These are phyloP conservation scores for Nematolebias whitei DNA, from an alignment of 2,113 vertebrate species.

Conservation along the genomic window DNA sequence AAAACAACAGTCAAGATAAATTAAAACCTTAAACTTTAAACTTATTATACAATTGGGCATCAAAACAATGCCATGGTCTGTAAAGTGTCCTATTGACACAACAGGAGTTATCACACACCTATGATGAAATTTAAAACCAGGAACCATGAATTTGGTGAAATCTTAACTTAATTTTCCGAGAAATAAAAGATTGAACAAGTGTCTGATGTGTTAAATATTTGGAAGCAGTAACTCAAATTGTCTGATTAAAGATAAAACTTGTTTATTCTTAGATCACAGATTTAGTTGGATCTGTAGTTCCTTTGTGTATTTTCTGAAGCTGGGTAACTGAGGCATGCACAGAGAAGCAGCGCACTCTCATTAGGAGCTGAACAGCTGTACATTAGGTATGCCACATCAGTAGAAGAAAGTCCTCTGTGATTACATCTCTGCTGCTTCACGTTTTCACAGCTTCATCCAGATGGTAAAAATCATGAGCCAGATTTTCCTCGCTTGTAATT, in stretches of 20 bases:
- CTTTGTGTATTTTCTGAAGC: neutral
- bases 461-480: conserved; percentile 19
- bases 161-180: neutral
- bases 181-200: no score
- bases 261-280: neutral
- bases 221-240: no score
- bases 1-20: no score
- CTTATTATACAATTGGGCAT: no score
- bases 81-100: no score
- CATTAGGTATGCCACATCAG: conserved; percentile 35
- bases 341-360: neutral
- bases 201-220: no score
- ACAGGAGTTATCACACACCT: no score
- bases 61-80: no score
- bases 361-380: conserved; percentile 43
- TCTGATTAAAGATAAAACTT: neutral
- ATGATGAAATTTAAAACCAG: no score
- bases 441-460: neutral
- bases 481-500: conserved; percentile 40
- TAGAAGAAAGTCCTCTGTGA: conserved; percentile 39
- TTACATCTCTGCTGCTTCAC: conserved; percentile 37
- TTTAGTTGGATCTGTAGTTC: neutral
- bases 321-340: neutral
- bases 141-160: no score
- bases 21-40: no score